Evolutionary conservation across 2,797 vertebrate genomes (phyloP).

Genomic region (Anas flavirostris): DNA sequence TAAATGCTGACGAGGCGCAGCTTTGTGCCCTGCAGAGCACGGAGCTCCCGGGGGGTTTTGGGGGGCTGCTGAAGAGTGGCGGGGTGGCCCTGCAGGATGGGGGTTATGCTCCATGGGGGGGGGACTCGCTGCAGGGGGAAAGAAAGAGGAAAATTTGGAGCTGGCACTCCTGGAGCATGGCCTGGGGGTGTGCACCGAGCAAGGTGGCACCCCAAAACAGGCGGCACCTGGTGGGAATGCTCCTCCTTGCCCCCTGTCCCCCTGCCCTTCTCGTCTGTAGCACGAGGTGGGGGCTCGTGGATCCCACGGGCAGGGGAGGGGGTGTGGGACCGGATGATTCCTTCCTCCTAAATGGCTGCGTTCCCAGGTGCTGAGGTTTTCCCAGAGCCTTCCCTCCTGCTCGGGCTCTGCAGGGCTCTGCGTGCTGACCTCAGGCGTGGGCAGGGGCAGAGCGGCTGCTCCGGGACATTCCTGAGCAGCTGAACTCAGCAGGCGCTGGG

Average conservation of each 20-base stretch:
- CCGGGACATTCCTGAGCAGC: not conserved
- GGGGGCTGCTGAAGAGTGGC: not conserved
- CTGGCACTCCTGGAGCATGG: accelerated
- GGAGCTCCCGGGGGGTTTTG: not conserved
- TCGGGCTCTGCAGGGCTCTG: not conserved
- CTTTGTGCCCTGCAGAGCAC: not conserved
- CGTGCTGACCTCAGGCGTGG: not conserved
- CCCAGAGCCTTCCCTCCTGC: not conserved
- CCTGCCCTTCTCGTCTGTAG: accelerated
- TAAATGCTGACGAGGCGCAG: not conserved
- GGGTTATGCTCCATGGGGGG: not conserved
- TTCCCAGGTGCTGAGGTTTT: not conserved
- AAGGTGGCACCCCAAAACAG: not conserved
- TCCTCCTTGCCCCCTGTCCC: accelerated
- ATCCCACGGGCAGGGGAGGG: not conserved
- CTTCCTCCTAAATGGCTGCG: accelerated
- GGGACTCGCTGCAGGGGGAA: not conserved
- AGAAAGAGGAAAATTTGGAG: not conserved
- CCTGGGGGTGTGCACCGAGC: accelerated
- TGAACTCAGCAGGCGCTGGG: not conserved
- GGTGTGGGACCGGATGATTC: accelerated
- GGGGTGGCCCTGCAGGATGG: not conserved
- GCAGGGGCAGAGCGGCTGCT: not conserved
- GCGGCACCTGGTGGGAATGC: accelerated
- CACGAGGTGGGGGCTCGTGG: accelerated